A percentile compares a stretch with the other conserved stretches of the same genome.
phyloP scores from a whole-genome alignment of 2,797 vertebrate genomes.

The Eulemur coronatus region DNA sequence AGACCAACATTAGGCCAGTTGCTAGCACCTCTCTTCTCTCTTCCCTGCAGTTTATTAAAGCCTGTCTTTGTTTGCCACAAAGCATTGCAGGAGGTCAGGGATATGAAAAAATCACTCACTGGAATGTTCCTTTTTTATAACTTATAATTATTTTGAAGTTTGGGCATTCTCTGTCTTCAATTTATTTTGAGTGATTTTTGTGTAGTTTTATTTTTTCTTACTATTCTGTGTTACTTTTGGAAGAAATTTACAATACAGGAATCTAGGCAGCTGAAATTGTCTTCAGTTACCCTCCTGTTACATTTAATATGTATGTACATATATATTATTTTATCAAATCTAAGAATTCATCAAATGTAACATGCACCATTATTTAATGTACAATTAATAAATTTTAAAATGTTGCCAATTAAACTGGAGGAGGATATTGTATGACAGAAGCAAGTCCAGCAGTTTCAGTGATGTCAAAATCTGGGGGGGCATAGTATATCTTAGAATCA shows the following conservation, averaged over 20 bases:
- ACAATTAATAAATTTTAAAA: neutral
- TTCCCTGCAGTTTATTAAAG: neutral
- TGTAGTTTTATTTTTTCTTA: neutral
- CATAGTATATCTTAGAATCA: neutral
- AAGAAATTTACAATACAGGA: neutral
- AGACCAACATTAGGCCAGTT: neutral
- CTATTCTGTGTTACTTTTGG: neutral
- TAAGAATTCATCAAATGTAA: neutral
- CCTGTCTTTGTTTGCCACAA: neutral
- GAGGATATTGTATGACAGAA: neutral
- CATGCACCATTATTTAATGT: neutral
- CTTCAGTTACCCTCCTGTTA: neutral
- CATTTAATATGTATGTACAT: neutral
- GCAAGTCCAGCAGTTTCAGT: neutral
- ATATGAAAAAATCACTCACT: neutral
- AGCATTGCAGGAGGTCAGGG: neutral
- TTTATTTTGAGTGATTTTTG: neutral
- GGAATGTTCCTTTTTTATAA: neutral
- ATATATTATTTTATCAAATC: neutral
- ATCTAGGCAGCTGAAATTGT: neutral
- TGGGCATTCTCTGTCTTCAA: neutral
- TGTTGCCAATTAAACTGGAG: neutral
- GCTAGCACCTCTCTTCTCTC: neutral
- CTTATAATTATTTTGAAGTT: neutral
- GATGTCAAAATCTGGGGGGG: neutral